Conservation (phyloP, 2,888 invertebrate species). For the Meloe dianella region DNA sequence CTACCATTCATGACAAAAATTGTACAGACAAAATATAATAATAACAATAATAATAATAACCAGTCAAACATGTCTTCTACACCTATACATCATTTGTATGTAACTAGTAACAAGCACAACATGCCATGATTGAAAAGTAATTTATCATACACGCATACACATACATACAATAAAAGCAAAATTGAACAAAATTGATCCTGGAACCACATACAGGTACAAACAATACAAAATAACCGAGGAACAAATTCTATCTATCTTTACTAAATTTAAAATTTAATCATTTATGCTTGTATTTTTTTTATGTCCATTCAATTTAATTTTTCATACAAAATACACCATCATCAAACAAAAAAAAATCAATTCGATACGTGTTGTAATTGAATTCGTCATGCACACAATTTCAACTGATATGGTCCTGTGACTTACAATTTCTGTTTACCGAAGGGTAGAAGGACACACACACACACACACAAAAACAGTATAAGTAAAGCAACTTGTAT, state of each 20-base stretch:
- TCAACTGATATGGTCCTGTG: not conserved
- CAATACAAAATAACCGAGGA: not conserved
- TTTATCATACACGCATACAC: constrained; percentile 9
- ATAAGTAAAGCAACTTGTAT: not conserved
- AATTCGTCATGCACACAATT: not conserved
- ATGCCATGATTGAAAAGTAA: constrained; percentile 15
- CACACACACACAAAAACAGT: not conserved
- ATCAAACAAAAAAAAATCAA: not conserved
- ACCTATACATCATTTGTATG: constrained; percentile 15
- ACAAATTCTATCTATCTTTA: not conserved
- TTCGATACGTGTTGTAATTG: not conserved
- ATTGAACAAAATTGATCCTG: not conserved
- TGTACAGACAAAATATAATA: not conserved
- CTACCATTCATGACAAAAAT: not conserved
- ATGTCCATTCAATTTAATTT: not conserved
- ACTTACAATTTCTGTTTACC: not conserved
- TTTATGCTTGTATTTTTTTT: constrained; percentile 4
- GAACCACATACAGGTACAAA: not conserved
- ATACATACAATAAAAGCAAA: not conserved
- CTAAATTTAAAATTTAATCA: not conserved
- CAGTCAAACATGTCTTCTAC: constrained; percentile 7
- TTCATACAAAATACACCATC: not conserved
- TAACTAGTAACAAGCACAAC: constrained; percentile 16
- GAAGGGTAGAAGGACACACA: not conserved
- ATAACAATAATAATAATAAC: not conserved